Base-by-base conservation (phyloP, 2,797 vertebrate species). In the Intellagama lesueurii region DNA sequence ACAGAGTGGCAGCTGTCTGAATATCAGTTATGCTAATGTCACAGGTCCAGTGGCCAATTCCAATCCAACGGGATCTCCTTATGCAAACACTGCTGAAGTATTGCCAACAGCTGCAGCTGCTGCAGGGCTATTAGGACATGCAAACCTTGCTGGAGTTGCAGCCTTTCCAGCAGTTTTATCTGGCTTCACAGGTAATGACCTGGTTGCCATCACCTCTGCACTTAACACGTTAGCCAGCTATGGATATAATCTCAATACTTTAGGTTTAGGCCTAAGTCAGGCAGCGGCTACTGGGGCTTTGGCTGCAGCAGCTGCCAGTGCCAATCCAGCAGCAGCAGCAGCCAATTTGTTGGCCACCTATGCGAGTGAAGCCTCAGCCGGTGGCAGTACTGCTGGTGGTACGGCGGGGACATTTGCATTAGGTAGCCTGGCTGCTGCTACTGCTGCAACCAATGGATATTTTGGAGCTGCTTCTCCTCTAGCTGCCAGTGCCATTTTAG, bases 11-110 rank as follows among this genome's bases (percentile, higher is more conserved):
- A 98, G 98, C 97, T 98, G 98, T 95, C 97, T 98, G 96, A 98
- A 98, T 97, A 98, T 98, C 97, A 98, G 98, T 96, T 98, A 98
- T 97, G 98, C 98, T 97, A 98, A 98, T 97, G 97, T 98, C 94
- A 98, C 98, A 94, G 98, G 98, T 96, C 98, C 98, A 92, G 98
- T 98, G 97, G 98, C 98, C 95, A 98, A 98, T 97, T 98, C 98
- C 95, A 98, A 98, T 96, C 98, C 98, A 94, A 98, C 98, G 93
- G 98, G 98, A 97, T 98, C 98, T 96, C 98, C 98, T 96, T 98
- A 98, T 96, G 98, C 98, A 97, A 98, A 98, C 96, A 98, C 98
- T 96, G 97, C 97, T 96, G 98, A 98, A 96, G 98, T 98, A 96
- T 97, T 98, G 95, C 98, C 98, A 94, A 98, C 97, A 86, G 98